phyloP scores from a whole-genome alignment of 2,113 vertebrate genomes.

The Neogale vison region DNA sequence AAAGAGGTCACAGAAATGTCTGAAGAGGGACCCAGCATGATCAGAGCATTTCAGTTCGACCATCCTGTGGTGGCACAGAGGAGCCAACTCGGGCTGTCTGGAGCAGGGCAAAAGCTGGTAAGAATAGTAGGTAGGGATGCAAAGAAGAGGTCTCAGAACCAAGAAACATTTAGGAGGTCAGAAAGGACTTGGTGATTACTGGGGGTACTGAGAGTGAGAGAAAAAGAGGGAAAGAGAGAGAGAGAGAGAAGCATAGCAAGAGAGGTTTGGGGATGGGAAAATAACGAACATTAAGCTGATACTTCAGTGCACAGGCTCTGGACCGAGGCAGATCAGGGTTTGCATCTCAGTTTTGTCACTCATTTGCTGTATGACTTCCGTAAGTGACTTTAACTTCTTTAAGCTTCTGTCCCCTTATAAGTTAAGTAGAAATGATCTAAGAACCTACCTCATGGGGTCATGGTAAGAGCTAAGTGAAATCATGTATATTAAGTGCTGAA shows the following conservation, averaged over 20 bases:
- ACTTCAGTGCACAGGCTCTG: background rate
- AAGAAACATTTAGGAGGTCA: background rate
- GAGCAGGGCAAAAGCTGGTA: background rate
- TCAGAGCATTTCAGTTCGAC: background rate
- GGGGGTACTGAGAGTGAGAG: background rate
- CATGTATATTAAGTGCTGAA: background rate
- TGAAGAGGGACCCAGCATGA: background rate
- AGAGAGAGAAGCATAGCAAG: background rate
- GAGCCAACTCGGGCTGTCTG: background rate
- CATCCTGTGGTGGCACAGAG: background rate
- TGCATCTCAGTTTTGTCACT: background rate
- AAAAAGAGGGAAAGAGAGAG: background rate
- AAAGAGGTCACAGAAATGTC: background rate
- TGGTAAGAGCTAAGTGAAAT: background rate
- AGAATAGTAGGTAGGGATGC: background rate
- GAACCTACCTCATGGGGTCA: background rate
- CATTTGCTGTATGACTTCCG: background rate
- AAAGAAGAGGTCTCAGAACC: background rate
- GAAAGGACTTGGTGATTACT: background rate
- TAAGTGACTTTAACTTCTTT: background rate
- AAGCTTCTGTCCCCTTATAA: background rate
- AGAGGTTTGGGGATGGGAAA: background rate
- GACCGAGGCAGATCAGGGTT: background rate
- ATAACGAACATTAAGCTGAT: background rate
- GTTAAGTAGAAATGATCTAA: background rate